Conservation (phyloP, 2,113 vertebrate species). For the Trogon melanurus region DNA sequence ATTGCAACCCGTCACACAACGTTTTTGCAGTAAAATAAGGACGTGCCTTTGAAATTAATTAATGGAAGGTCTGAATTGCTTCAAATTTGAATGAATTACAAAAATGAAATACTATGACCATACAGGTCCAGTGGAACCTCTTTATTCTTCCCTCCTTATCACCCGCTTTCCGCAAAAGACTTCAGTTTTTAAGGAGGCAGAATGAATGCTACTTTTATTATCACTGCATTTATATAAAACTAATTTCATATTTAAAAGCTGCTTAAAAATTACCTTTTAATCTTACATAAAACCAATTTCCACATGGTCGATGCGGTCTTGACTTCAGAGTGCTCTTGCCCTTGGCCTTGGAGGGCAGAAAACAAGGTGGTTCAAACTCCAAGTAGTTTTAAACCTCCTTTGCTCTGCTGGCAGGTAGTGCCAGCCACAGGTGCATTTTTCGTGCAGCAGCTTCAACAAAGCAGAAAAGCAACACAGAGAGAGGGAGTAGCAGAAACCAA, state of each 20-base stretch:
- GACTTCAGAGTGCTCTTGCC: neutral
- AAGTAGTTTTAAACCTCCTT: neutral
- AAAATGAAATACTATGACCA: neutral
- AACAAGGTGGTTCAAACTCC: neutral
- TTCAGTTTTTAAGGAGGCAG: neutral
- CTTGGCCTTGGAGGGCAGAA: neutral
- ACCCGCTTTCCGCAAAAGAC: neutral
- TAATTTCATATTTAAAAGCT: neutral
- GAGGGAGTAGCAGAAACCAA: neutral
- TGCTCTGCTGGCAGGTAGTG: rapidly evolving
- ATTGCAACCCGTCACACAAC: neutral
- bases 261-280: neutral
- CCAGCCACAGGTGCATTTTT: neutral
- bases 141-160: neutral
- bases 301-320: neutral
- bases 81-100: no score
- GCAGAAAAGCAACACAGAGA: neutral
- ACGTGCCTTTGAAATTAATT: neutral
- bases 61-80: neutral
- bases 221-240: neutral
- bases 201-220: neutral
- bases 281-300: neutral
- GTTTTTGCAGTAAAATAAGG: neutral
- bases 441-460: neutral
- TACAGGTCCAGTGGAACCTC: rapidly evolving